These are phyloP conservation scores for Solea senegalensis DNA, from an alignment of 2,113 vertebrate genomes.

Conservation along the genomic window DNA sequence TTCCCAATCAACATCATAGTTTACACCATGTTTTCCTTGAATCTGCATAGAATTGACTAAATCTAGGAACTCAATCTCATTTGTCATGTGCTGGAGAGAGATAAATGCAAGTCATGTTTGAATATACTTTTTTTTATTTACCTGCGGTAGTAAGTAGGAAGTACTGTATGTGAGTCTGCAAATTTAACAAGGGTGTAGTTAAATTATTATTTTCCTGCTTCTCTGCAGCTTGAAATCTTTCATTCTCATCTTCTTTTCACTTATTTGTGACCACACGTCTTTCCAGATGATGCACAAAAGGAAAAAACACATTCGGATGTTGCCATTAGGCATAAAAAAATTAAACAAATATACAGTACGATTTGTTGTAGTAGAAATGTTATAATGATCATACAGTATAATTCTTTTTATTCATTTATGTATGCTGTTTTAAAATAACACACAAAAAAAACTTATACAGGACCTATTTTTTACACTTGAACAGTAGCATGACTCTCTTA, in stretches of 20 bases:
- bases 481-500: too few relatives aligned
- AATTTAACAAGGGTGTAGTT: neutral
- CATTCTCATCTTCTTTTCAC: neutral
- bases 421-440: too few relatives aligned
- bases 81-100: neutral
- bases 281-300: constrained; percentile 20
- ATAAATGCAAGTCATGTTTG: neutral
- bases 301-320: constrained; percentile 34
- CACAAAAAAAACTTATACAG: too few relatives aligned
- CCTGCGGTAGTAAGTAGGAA: neutral
- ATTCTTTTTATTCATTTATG: too few relatives aligned
- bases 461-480: too few relatives aligned
- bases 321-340: constrained; percentile 8
- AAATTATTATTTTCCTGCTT: neutral
- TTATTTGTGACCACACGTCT: constrained; percentile 24
- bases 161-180: neutral
- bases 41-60: too few relatives aligned
- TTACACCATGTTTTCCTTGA: neutral
- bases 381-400: too few relatives aligned
- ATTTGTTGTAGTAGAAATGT: too few relatives aligned
- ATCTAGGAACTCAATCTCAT: neutral
- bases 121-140: neutral
- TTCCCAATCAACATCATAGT: constrained; percentile 8
- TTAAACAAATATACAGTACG: too few relatives aligned
- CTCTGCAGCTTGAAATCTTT: neutral